phyloP scores from a whole-genome alignment of 2,113 vertebrate genomes.

The Phodopus roborovskii region DNA sequence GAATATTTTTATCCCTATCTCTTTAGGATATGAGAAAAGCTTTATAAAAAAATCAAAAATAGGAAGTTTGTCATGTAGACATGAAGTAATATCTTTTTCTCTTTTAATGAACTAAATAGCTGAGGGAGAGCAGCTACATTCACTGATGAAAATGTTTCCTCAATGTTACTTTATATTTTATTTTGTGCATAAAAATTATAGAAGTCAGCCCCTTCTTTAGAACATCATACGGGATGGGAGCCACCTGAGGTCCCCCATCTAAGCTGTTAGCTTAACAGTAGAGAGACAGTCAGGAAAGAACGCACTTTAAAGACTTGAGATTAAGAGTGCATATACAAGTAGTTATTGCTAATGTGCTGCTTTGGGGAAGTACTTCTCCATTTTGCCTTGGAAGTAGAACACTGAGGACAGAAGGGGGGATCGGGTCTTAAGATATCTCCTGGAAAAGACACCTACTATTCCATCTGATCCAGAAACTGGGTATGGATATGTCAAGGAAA shows the following conservation, averaged over 20 bases:
- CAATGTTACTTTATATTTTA: not conserved
- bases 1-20: not conserved
- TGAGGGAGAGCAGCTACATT: not conserved
- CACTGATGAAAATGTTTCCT: not conserved
- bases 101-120: not conserved
- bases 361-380: not conserved
- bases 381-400: not conserved
- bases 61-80: not conserved
- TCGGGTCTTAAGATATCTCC: not conserved
- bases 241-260: not conserved
- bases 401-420: not conserved
- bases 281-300: not conserved
- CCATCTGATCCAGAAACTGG: not conserved
- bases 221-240: not conserved
- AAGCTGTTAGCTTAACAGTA: not conserved
- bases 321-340: not conserved
- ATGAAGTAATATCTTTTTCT: not conserved
- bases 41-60: not conserved
- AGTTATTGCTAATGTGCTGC: not conserved
- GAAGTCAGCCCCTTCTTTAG: not conserved
- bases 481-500: not conserved
- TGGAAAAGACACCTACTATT: not conserved
- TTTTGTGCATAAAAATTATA: not conserved
- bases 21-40: not conserved
- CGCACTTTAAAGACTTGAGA: not conserved